Conservation (phyloP, 2,888 invertebrate species). For the Caenorhabditis sinica region DNA sequence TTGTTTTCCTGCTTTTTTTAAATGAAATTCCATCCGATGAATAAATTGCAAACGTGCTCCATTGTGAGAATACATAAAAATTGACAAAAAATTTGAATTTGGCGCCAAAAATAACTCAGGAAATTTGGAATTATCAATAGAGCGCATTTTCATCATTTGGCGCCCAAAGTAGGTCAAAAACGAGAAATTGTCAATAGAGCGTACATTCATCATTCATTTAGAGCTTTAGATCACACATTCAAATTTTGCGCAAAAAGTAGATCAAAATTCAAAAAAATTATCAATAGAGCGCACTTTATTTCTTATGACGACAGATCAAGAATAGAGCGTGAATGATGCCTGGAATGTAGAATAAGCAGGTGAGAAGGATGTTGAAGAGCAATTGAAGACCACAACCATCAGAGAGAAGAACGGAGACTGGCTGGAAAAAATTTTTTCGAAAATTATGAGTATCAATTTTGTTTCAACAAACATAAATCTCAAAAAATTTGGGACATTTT, state of each 20-base stretch:
- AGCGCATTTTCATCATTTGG: no score
- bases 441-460: no score
- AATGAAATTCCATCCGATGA: neutral
- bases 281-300: constrained; percentile 11
- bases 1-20: neutral
- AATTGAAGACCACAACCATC: constrained; percentile 49
- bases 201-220: no score
- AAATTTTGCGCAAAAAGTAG: neutral
- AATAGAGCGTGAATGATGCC: constrained; percentile 58
- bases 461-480: neutral
- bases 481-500: neutral
- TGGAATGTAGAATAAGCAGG: constrained; percentile 60
- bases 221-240: no score
- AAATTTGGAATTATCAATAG: no score
- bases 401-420: constrained; percentile 48
- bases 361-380: constrained; percentile 52
- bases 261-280: neutral
- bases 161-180: no score
- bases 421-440: constrained; percentile 47
- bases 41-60: neutral
- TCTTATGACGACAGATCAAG: constrained; percentile 47
- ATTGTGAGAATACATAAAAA: neutral
- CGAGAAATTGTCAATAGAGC: no score
- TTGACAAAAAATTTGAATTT: neutral
- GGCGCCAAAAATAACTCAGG: no score